Evolutionary conservation across 2,797 vertebrate species (phyloP).

Genomic region (Basileuterus tristriatus): DNA sequence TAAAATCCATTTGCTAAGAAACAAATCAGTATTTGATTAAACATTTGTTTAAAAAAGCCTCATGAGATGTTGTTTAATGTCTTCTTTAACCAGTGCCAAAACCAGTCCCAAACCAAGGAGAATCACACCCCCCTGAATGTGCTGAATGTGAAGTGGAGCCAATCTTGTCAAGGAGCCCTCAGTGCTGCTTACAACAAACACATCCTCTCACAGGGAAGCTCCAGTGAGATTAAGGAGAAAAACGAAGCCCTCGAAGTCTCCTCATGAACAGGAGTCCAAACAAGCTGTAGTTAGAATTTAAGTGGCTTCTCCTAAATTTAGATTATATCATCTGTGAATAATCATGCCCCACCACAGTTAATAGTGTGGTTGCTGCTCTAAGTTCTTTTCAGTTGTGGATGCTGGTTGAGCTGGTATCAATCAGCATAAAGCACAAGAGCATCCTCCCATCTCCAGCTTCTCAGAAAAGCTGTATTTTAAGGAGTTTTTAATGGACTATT

Average conservation of each 20-base stretch:
- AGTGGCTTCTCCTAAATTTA: neutral
- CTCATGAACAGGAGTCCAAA: neutral
- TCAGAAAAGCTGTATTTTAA: neutral
- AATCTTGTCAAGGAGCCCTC: neutral
- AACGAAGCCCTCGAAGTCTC: neutral
- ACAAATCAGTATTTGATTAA: neutral
- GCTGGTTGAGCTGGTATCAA: neutral
- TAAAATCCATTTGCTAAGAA: neutral
- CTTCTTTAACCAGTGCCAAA: neutral
- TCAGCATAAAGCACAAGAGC: neutral
- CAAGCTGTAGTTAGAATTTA: neutral
- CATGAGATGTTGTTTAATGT: neutral
- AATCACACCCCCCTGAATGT: neutral
- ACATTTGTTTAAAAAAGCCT: neutral
- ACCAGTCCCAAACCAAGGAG: neutral
- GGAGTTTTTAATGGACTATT: slow-evolving; percentile 36
- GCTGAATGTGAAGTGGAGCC: neutral
- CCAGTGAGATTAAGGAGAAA: neutral
- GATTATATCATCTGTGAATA: neutral
- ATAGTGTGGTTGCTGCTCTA: neutral
- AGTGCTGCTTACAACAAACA: neutral
- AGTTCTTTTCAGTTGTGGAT: neutral
- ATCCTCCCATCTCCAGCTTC: neutral
- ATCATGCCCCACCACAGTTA: neutral
- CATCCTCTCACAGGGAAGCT: neutral